Percentiles rank a stretch among this genome's conserved stretches.
Evolutionary conservation across 2,113 vertebrate species (phyloP).

Genomic region (Callionymus lyra): DNA sequence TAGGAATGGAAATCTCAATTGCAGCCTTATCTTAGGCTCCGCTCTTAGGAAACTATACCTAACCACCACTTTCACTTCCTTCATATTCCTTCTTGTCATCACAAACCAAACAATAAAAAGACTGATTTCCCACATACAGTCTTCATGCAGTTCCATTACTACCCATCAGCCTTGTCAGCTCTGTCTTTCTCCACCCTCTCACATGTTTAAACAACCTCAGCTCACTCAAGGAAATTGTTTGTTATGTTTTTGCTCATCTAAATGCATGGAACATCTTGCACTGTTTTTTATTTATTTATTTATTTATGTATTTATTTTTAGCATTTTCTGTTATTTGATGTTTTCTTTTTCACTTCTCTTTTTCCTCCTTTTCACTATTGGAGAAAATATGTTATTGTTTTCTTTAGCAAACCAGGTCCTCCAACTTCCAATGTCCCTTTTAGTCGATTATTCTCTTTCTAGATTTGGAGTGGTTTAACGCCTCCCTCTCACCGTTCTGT

Average conservation of each 20-base stretch:
- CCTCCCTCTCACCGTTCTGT: conserved; percentile 13
- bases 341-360: conserved; percentile 12
- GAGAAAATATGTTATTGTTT: conserved; percentile 18
- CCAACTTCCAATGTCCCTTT: conserved; percentile 25
- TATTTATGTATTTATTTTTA: conserved; percentile 25
- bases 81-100: conserved; percentile 12
- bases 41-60: conserved; percentile 50
- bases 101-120: conserved; percentile 1
- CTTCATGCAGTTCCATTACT: conserved; percentile 18
- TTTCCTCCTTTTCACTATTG: conserved; percentile 9
- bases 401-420: conserved; percentile 17
- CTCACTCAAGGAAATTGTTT: conserved; percentile 20
- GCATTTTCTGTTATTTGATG: conserved; percentile 6
- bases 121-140: conserved; percentile 19
- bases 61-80: conserved; percentile 19
- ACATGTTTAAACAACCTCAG: conserved; percentile 41
- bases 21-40: conserved; percentile 95
- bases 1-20: conserved; percentile 89
- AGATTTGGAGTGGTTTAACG: conserved; percentile 23
- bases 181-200: conserved; percentile 16
- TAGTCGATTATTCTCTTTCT: conserved; percentile 20
- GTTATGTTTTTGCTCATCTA: conserved; percentile 27
- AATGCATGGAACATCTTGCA: conserved; percentile 65
- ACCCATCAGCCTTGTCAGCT: conserved; percentile 13
- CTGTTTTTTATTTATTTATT: too few species aligned